Percentiles rank a stretch among this genome's conserved stretches.
Evolutionary conservation across 2,797 vertebrate genomes (phyloP).

Genomic region (Sebastes variabilis): DNA sequence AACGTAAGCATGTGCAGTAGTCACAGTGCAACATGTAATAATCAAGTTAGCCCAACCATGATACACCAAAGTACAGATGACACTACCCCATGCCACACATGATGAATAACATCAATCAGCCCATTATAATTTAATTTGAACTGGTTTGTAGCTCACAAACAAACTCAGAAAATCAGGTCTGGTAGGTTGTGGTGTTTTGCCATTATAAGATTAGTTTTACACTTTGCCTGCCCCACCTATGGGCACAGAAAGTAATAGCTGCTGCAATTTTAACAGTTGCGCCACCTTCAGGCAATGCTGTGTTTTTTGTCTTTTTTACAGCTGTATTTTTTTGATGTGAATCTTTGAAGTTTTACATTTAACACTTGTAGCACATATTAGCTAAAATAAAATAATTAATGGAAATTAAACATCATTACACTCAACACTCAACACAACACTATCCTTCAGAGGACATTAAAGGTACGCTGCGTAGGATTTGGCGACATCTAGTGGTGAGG

Average conservation of each 20-base stretch:
- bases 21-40: neutral
- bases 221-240: neutral
- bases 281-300: neutral
- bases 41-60: neutral
- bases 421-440: too few species aligned
- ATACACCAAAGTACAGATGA: neutral
- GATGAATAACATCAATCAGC: neutral
- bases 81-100: neutral
- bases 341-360: neutral
- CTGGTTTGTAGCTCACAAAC: neutral
- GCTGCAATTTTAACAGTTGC: neutral
- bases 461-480: too few species aligned
- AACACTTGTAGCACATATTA: neutral
- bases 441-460: neutral
- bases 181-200: neutral
- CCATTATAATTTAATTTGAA: neutral
- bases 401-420: neutral
- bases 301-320: neutral
- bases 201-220: neutral
- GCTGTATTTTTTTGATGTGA: neutral
- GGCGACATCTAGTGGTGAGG: too few species aligned
- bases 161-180: neutral
- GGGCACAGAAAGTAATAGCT: neutral
- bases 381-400: neutral
- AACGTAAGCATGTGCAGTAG: neutral